Evolutionary conservation across 1,140 invertebrate genomes (phyloP), one percentile per base, ranked within the genome.

Genomic region (Parapsyche elsis): DNA sequence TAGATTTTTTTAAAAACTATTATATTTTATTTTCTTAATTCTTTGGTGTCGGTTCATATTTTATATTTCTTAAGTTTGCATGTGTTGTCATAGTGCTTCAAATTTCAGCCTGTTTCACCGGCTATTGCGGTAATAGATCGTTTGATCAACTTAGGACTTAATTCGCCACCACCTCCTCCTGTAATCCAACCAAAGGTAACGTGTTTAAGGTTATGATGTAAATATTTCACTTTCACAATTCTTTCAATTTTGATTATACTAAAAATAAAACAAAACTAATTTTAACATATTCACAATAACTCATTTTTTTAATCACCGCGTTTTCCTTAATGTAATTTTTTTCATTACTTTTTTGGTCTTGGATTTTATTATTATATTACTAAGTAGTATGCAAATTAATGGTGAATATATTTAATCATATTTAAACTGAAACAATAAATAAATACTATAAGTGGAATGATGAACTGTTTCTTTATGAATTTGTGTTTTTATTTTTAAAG

Each of bases 101-200:
- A 71, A 73, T 83, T 83, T 83, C 80, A 81, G 83, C 81, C 80
- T 67, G 78, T 78, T n/a, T 59, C 83, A 26, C 85, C 87, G 78
- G 87, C 87, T 70, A 83, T 88, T 80, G 87, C 87, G 23, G 86
- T 88, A 61, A 88, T 90, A 71, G 89, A 90, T 71, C 88, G 87
- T 81, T 81, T 90, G 67, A 85, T 81, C 88, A 71, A 86, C 87
- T 80, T 89, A 84, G 81, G 88, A 85, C 83, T 85, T 85, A 61
- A 81, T 46, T 59, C 83, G 21, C 83, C 83, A 23, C 83, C 81
- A 21, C 80, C 83, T 12, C 83, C 80, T 10, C 78, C 80, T 38
- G 76, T 79, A 23, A 76, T 82, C 14, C 83, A 81, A 59, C 81
- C 83, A 24, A 81, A 83, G 83, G 83, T 83, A 83, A 14, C 10